Evolutionary conservation across 1,140 invertebrate species (phyloP), one percentile per base, ranked within the genome.

Genomic region (Anthonomus grandis): DNA sequence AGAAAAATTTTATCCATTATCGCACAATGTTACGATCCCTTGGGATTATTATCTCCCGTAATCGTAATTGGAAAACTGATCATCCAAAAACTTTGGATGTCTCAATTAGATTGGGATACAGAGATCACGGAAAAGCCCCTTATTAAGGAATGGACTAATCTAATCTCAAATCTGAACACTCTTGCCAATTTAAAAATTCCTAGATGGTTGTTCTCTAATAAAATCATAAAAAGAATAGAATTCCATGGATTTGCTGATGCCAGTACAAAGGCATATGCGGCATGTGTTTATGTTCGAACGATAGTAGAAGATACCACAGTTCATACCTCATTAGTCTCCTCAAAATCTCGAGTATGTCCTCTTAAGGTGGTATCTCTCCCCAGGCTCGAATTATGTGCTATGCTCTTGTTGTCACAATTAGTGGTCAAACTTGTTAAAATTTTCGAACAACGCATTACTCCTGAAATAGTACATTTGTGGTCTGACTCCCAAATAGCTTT

Each of bases 51-150:
- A 10, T 56, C 65, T 21, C 75, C 75, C 9, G 31, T 73, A 2
- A 66, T 67, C 9, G 60, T 77, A 8, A 55, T 23, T 15, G 65
- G 67, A n/a, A 77, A 78, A 60, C 59, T 75, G 4, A 42, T 77
- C 1, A 62, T 78, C 19, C 75, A 79, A 66, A 53, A 60, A 13
- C 10, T 77, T 1, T 75, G 75, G 74, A 31, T 58, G 21, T 12
- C 3, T 18, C 51, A 69, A 15, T 19, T 69, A 8, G 60, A 64
- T 3, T 78, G 75, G 76, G 72, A 77, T 57, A 54, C 66, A 19
- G 3, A 1, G 9, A n/a, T 73, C 27, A 57, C 65, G 4, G 36
- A 49, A 27, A n/a, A 50, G 12, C 4, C 12, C 2, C 12, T 57
- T 19, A 10, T 44, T 4, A 18, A 19, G 18, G 38, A 50, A 5